phyloP scores from a whole-genome alignment of 2,797 vertebrate species.

The Silurus lanzhouensis region DNA sequence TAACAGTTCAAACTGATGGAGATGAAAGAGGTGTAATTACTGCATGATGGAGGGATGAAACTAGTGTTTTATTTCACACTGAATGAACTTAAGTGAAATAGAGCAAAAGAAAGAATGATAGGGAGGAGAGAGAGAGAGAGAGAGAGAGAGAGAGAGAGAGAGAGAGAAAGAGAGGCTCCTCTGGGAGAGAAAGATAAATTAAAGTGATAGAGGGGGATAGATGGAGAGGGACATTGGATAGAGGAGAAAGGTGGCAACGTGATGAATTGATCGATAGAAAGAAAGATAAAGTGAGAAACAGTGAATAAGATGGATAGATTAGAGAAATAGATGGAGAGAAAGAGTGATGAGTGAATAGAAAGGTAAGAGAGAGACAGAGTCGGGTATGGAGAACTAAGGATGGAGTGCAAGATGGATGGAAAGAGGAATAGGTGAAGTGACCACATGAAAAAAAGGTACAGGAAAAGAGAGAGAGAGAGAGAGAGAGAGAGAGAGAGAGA shows the following conservation, averaged over 20 bases:
- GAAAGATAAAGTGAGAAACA: not conserved
- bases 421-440: not conserved
- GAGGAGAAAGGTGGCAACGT: not conserved
- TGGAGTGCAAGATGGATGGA: not conserved
- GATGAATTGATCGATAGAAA: not conserved
- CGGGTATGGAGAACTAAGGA: not conserved
- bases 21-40: conserved; percentile 4
- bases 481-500: not conserved
- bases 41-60: not conserved
- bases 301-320: not conserved
- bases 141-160: not conserved
- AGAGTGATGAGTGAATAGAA: not conserved
- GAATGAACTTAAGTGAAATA: not conserved
- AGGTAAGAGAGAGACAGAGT: not conserved
- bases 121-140: not conserved
- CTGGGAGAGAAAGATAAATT: not conserved
- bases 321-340: not conserved
- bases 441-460: too few relatives aligned
- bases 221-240: not conserved
- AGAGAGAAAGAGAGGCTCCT: not conserved
- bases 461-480: not conserved
- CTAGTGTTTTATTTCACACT: not conserved
- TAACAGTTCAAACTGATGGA: not conserved
- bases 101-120: not conserved
- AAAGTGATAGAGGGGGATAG: not conserved